Base-by-base conservation (phyloP, 2,888 invertebrate genomes). In the Kuschelorhynchus macadamiae region DNA sequence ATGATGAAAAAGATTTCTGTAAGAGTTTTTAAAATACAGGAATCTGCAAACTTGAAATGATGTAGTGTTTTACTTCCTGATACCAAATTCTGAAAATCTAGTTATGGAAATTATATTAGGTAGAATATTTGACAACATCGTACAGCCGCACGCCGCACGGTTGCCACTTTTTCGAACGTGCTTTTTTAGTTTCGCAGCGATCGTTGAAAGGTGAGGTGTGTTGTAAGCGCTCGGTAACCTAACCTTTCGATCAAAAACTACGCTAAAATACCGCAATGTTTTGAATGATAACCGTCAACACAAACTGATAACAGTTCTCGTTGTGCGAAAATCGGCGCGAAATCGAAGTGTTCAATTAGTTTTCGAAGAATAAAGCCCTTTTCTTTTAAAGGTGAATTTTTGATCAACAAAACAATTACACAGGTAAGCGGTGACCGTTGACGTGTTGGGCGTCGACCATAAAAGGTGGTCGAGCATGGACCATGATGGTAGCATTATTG, bases 371-470 rank as follows among this genome's bases (percentile, higher is more conserved):
- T 25, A 44, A 44, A 12, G 3, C 39, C 41, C 56, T 64, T 56
- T 25, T 9, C 12, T 20, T 0, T 25, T 14, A 36, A 30, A 9
- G 60, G 39, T 49, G 49, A 18, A 39, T 5, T 25, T 5, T 44
- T 42, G 52, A 62, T 46, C 55, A 67, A 67, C 56, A 61, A 67
- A 47, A 44, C 20, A 53, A 53, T 49, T 47, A 14, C 41, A 42
- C 66, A 67, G 67, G 67, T 67, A 67, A 67, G 67, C 57, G 42
- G 33, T 67, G 67, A 67, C 67, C 62, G 67, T 67, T 67, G 67
- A 67, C 67, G 67, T 67, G 57, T 67, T 67, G 67, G 67, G 67
- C 67, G 67, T 67, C 67, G 44, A 62, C 67, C 67, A 67, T 67
- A 32, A 56, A 53, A 42, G 56, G 52, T 52, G 20, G 47, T 14